Percentiles rank a stretch among this genome's conserved stretches.
These are phyloP conservation scores for Acronicta leporina DNA, from an alignment of 2,888 invertebrate species.

Conservation along the genomic window DNA sequence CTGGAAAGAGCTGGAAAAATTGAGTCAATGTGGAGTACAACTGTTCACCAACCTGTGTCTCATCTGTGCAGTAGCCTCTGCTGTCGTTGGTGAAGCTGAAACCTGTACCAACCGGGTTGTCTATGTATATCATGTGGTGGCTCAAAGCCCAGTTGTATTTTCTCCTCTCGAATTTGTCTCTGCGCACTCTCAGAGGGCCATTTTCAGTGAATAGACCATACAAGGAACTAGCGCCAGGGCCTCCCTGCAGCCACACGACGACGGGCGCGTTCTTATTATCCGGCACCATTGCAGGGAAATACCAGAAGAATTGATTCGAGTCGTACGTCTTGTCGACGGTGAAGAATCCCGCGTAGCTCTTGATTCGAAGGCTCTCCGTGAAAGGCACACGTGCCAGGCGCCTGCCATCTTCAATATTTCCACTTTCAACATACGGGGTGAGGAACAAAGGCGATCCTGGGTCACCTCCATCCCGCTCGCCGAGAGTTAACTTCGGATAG, in stretches of 20 bases:
- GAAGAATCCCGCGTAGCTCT: constrained; percentile 94
- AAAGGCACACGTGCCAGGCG: constrained; percentile 88
- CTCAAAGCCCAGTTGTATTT: constrained; percentile 94
- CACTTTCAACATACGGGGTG: constrained; percentile 92
- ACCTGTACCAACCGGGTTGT: constrained; percentile 97
- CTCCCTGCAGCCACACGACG: constrained; percentile 95
- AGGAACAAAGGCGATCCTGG: constrained; percentile 91
- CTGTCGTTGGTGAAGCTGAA: constrained; percentile 95
- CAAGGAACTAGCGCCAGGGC: constrained; percentile 94
- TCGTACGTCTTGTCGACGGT: constrained; percentile 94
- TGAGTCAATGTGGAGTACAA: constrained; percentile 93
- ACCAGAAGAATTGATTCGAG: constrained; percentile 97
- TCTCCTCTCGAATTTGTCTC: constrained; percentile 86
- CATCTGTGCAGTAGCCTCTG: constrained; percentile 93
- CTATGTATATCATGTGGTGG: constrained; percentile 95
- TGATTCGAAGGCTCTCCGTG: constrained; percentile 89
- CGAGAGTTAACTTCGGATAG: constrained; percentile 75
- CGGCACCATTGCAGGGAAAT: constrained; percentile 92
- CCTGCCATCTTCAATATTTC: constrained; percentile 91
- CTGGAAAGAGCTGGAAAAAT: constrained; percentile 95
- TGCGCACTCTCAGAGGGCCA: constrained; percentile 90
- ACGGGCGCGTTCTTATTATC: constrained; percentile 90
- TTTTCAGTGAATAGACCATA: constrained; percentile 95
- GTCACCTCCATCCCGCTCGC: constrained; percentile 73
- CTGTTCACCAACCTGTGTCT: constrained; percentile 94